Evolutionary conservation across 2,797 vertebrate genomes (phyloP).

Genomic region (Microcaecilia unicolor): DNA sequence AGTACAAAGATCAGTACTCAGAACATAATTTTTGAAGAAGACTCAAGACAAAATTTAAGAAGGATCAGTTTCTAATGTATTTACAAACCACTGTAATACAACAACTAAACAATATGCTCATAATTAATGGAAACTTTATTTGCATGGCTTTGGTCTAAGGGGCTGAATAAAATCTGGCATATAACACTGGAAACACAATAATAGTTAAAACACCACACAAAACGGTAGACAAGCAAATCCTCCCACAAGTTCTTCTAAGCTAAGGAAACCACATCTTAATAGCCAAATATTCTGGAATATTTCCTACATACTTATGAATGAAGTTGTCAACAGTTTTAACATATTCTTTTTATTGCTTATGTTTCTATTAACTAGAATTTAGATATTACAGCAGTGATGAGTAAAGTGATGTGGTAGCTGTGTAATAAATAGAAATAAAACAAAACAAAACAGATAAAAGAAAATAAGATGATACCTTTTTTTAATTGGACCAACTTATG

Average conservation of each 20-base stretch:
- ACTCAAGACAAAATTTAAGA: too few relatives aligned
- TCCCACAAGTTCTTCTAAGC: conserved; percentile 3
- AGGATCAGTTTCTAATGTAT: conserved; percentile 24
- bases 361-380: neutral
- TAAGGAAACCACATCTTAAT: neutral
- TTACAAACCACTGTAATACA: conserved; percentile 40
- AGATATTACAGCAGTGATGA: accelerated
- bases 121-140: conserved; percentile 27
- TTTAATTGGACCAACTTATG: too few relatives aligned
- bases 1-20: too few relatives aligned
- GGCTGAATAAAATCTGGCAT: conserved; percentile 9
- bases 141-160: conserved; percentile 16
- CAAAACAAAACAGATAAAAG: too few relatives aligned
- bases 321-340: neutral
- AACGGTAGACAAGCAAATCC: neutral
- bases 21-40: too few relatives aligned
- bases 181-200: conserved; percentile 16
- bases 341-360: neutral
- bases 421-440: too few relatives aligned
- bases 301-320: neutral
- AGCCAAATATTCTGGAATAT: neutral
- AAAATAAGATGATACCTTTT: too few relatives aligned
- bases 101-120: conserved; percentile 33
- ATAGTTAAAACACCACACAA: conserved; percentile 3
- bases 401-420: too few relatives aligned